These are phyloP conservation scores for Zonotrichia albicollis DNA, from an alignment of 2,797 vertebrate species.

Conservation along the genomic window DNA sequence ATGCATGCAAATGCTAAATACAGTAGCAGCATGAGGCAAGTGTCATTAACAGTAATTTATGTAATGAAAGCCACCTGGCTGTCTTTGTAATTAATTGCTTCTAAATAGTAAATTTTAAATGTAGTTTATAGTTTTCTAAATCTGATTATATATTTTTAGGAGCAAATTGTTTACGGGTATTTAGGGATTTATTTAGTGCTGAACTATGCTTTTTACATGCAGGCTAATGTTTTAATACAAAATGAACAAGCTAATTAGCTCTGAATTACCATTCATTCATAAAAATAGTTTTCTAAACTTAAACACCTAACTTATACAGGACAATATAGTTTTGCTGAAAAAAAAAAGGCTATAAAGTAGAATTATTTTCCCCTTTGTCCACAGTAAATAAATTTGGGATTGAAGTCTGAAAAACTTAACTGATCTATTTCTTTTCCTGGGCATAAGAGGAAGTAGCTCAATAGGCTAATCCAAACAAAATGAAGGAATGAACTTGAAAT, in stretches of 20 bases:
- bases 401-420: neutral
- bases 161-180: conserved; percentile 53
- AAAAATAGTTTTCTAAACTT: neutral
- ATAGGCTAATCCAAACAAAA: neutral
- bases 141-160: conserved; percentile 77
- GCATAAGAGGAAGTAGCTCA: rapidly evolving
- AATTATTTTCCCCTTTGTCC: neutral
- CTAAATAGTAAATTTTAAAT: conserved; percentile 92
- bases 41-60: conserved; percentile 98
- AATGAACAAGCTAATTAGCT: conserved; percentile 39
- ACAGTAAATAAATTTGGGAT: neutral
- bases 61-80: conserved; percentile 86
- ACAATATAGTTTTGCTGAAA: neutral
- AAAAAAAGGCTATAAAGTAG: neutral
- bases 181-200: conserved; percentile 17
- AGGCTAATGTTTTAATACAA: neutral
- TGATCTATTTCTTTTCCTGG: neutral
- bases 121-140: conserved; percentile 88
- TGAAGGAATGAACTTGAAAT: neutral
- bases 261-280: neutral
- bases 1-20: conserved; percentile 90
- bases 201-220: conserved; percentile 9
- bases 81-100: conserved; percentile 96
- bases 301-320: neutral
- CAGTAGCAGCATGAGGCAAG: conserved; percentile 90